These are phyloP conservation scores for Cephus rjabovi DNA, from an alignment of 2,888 invertebrate species.

Conservation along the genomic window DNA sequence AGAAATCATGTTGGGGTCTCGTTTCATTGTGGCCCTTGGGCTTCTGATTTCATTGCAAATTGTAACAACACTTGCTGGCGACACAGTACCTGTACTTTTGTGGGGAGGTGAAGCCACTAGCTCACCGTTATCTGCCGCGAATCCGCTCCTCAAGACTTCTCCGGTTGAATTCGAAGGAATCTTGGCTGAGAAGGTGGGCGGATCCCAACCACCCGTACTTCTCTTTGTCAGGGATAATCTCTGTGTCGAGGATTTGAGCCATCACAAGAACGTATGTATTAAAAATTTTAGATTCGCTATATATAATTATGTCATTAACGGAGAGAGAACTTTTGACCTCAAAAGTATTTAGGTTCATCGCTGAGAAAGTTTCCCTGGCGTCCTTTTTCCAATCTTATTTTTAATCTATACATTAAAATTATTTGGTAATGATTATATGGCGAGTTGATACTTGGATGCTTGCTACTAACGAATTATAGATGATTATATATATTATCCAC, in stretches of 20 bases:
- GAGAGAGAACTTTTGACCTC: neutral
- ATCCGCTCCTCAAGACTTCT: conserved; percentile 58
- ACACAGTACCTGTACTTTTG: conserved; percentile 71
- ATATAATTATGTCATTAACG: neutral
- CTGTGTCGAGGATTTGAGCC: conserved; percentile 73
- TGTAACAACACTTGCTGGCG: conserved; percentile 50
- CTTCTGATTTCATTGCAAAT: conserved; percentile 28
- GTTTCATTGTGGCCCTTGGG: conserved; percentile 27
- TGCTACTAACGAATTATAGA: neutral
- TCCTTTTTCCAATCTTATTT: neutral
- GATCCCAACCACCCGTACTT: conserved; percentile 65
- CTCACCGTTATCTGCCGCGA: conserved; percentile 27
- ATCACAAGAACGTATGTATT: conserved; percentile 43
- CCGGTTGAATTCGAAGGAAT: conserved; percentile 62
- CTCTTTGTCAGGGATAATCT: conserved; percentile 71
- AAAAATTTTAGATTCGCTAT: neutral
- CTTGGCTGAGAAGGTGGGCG: conserved; percentile 62
- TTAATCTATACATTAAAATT: neutral
- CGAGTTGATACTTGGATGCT: neutral
- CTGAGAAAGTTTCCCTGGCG: neutral
- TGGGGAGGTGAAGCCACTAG: conserved; percentile 67
- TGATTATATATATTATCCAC: neutral
- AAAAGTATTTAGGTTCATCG: neutral
- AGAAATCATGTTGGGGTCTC: conserved; percentile 18
- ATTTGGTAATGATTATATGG: neutral